These are phyloP conservation scores for Melinaea marsaeus DNA, from an alignment of 2,888 invertebrate genomes.

Conservation along the genomic window DNA sequence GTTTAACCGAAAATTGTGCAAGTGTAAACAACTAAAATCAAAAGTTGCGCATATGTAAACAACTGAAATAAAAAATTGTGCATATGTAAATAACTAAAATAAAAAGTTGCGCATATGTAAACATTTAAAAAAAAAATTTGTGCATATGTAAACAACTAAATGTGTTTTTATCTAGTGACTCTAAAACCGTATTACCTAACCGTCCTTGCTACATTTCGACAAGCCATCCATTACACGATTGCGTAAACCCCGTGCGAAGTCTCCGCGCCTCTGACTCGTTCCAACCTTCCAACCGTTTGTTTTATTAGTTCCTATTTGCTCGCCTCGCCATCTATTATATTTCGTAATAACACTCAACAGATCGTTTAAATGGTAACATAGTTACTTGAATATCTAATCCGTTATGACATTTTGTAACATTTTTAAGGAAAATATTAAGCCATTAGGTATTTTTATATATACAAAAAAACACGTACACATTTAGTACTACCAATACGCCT, in stretches of 20 bases:
- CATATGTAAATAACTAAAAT: no score
- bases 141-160: no score
- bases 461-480: no score
- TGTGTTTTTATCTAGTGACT: background rate
- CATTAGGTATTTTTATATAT: no score
- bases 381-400: conserved; percentile 22
- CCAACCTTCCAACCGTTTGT: conserved; percentile 30
- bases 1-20: no score
- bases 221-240: conserved; percentile 31
- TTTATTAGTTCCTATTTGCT: conserved; percentile 44
- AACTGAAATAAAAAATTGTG: no score
- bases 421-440: conserved; percentile 1
- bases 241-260: conserved; percentile 52
- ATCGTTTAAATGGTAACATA: conserved; percentile 17
- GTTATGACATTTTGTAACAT: conserved; percentile 15
- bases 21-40: no score
- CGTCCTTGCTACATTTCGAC: conserved; percentile 51
- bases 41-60: no score
- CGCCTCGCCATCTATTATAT: conserved; percentile 42
- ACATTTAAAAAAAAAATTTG: no score
- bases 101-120: no score
- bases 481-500: no score
- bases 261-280: conserved; percentile 24
- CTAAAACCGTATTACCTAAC: conserved; percentile 35
- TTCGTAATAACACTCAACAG: conserved; percentile 34